Evolutionary conservation across 1,140 invertebrate genomes (phyloP).

Genomic region (Drosophila auraria): DNA sequence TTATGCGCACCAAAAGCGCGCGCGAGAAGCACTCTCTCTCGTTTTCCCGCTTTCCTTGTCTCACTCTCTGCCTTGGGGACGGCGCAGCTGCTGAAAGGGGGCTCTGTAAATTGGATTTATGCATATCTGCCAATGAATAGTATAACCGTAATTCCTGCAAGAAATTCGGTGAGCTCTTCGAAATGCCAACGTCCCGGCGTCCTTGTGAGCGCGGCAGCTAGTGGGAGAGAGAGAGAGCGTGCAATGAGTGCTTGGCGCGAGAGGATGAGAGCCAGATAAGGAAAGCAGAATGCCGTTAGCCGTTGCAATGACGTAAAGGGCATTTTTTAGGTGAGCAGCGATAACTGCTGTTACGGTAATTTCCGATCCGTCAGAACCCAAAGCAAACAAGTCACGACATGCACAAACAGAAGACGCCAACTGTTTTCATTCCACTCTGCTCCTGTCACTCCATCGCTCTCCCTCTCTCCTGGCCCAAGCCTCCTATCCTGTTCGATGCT

Average conservation of each 20-base stretch:
- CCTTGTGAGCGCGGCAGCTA: constrained; percentile 17
- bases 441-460: constrained; percentile 7
- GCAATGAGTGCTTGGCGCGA: not conserved
- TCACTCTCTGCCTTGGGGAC: constrained; percentile 16
- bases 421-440: constrained; percentile 22
- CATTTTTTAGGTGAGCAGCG: constrained; percentile 9
- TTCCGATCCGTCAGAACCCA: constrained; percentile 18
- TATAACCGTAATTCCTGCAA: constrained; percentile 26
- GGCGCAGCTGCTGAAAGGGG: constrained; percentile 39
- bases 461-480: not conserved
- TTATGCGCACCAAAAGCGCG: constrained; percentile 52
- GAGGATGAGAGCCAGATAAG: not conserved
- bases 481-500: not conserved
- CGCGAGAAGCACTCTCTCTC: constrained; percentile 49
- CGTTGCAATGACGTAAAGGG: constrained; percentile 22
- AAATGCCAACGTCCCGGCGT: constrained; percentile 39
- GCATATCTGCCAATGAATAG: constrained; percentile 42
- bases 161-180: constrained; percentile 14
- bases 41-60: constrained; percentile 4
- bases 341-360: constrained; percentile 15
- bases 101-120: constrained; percentile 63
- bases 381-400: constrained; percentile 46
- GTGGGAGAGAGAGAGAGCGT: not conserved
- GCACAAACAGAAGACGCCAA: constrained; percentile 46
- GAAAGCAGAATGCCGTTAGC: constrained; percentile 5